Conservation (phyloP, 2,113 vertebrate species). For the Datnioides undecimradiatus region DNA sequence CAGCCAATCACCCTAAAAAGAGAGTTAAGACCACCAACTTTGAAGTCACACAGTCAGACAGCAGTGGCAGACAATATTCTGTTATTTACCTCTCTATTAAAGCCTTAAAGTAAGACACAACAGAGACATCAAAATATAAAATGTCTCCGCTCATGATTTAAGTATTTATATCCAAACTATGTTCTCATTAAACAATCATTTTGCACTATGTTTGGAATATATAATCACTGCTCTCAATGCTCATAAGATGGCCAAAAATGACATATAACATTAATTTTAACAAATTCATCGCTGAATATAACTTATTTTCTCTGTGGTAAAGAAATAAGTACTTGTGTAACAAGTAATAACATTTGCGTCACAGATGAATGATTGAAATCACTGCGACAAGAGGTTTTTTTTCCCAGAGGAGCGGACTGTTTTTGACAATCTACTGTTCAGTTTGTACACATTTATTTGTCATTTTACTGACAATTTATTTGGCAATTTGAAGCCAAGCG, state of each 20-base stretch:
- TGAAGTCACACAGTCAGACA: conserved; percentile 6
- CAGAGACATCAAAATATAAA: conserved; percentile 14
- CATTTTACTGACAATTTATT: conserved; percentile 14
- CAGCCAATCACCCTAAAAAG: not conserved
- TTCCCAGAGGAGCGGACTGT: conserved; percentile 35
- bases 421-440: conserved; percentile 65
- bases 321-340: conserved; percentile 13
- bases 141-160: not conserved
- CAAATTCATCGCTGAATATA: conserved; percentile 2
- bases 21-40: not conserved
- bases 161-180: conserved; percentile 27
- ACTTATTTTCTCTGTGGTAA: conserved; percentile 10
- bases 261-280: not conserved
- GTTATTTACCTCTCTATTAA: conserved; percentile 59
- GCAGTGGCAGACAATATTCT: conserved; percentile 27
- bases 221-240: conserved; percentile 31
- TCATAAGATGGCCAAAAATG: conserved; percentile 32
- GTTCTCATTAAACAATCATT: conserved; percentile 45
- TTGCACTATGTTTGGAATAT: conserved; percentile 63
- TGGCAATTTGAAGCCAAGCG: conserved; percentile 16
- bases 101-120: conserved; percentile 67
- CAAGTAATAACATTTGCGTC: not conserved
- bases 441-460: conserved; percentile 22
- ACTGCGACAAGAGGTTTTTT: conserved; percentile 8
- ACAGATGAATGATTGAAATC: conserved; percentile 9